Evolutionary conservation across 2,797 vertebrate genomes (phyloP), one percentile per base, ranked within the genome.

Genomic region (Paratrypauchen microcephalus): DNA sequence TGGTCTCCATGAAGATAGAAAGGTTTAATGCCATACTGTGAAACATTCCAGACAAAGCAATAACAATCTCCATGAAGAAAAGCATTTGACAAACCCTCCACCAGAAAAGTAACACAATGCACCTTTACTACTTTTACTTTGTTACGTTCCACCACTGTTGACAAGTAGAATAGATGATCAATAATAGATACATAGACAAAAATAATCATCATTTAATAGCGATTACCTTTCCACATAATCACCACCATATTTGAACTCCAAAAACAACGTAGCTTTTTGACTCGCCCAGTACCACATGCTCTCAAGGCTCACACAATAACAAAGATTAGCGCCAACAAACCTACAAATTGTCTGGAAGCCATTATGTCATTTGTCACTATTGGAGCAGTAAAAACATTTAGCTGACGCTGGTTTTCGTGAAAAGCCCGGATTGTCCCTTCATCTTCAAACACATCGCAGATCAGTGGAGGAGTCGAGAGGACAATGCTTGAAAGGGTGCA

Each of bases 401-500:
- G 23, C 74, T 78, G 76, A 83, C 41, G 28, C 75, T 55, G 56
- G 75, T 73, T 57, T 60, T 73, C 0, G 85, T 89, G 87, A 91
- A 87, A 83, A 76, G 81, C 26, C 23, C 50, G n/a, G 57, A 39
- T 55, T 68, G 58, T 77, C 65, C 69, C 73, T 70, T 52, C 54
- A 64, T 83, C 89, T 89, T 90, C 88, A 90, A 87, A 89, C 86
- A 1, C 61, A 60, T 32, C 71, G 65, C 12, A 18, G 76, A 74
- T 80, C 65, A 39, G 69, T 47, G 69, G 79, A 80, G 75, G 70
- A 80, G 59, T 82, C 61, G 65, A 50, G 78, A 65, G 72, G 60
- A 91, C 90, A 91, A 88, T 90, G 78, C 87, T 74, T 87, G 86
- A 82, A 84, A 79, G 36, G 87, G 83, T 87, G 86, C 84, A 73